A percentile compares a stretch with the other conserved stretches of the same genome.
These are phyloP conservation scores for Lemur catta DNA, from an alignment of 2,797 vertebrate species.

Conservation along the genomic window DNA sequence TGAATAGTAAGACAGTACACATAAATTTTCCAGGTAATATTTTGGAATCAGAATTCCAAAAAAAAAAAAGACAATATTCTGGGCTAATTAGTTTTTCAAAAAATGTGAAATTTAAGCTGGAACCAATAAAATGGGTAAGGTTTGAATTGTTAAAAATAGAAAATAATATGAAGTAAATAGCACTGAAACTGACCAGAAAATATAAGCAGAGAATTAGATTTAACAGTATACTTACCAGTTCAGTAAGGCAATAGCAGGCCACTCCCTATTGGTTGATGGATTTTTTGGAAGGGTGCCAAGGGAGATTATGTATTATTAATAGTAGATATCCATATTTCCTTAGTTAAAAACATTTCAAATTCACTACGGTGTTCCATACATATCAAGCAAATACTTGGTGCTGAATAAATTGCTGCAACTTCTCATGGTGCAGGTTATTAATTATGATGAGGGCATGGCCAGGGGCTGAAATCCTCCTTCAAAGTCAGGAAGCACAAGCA, in stretches of 20 bases:
- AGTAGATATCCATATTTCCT: background rate
- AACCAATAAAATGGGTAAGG: background rate
- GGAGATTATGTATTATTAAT: background rate
- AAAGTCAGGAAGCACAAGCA: accelerated
- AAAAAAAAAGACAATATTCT: background rate
- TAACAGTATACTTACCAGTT: background rate
- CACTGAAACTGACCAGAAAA: background rate
- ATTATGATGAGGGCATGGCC: accelerated
- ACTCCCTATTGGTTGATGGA: accelerated
- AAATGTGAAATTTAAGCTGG: background rate
- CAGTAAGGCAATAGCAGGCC: background rate
- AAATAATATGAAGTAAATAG: background rate
- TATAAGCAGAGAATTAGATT: background rate
- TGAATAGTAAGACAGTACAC: background rate
- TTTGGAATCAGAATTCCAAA: background rate
- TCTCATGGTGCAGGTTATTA: background rate
- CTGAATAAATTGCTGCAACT: background rate
- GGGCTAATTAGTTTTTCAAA: background rate
- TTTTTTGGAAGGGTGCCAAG: background rate
- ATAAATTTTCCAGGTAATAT: background rate
- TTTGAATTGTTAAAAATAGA: background rate
- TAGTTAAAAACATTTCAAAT: background rate
- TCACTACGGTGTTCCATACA: background rate
- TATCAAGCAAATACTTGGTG: background rate
- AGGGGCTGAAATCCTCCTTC: background rate